phyloP scores from a whole-genome alignment of 2,888 invertebrate genomes.

The Ceraclea dissimilis region DNA sequence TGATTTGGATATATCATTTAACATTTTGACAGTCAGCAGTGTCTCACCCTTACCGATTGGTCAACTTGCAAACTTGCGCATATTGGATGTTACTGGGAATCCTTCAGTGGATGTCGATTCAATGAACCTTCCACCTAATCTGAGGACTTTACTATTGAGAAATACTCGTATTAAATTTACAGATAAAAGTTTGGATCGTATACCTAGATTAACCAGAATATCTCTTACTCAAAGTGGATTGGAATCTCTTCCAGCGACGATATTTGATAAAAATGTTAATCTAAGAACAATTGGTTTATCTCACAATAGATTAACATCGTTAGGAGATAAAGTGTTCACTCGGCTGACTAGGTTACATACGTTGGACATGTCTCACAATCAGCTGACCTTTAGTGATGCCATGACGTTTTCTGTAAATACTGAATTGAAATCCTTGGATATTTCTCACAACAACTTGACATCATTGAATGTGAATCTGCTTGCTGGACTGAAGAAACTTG shows the following conservation, averaged over 20 bases:
- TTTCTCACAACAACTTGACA: neutral
- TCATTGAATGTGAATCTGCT: neutral
- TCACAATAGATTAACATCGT: neutral
- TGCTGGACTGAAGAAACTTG: neutral
- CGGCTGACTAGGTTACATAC: neutral
- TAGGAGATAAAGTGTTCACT: neutral
- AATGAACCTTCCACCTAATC: neutral
- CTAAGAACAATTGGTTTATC: neutral
- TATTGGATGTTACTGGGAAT: conserved; percentile 8
- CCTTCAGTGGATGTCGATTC: neutral
- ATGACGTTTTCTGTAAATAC: neutral
- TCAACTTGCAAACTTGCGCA: conserved; percentile 1
- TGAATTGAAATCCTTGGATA: neutral
- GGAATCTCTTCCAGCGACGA: neutral
- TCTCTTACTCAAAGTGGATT: neutral
- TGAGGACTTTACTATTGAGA: neutral
- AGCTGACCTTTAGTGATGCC: neutral
- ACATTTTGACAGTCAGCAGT: neutral
- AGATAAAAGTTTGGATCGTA: neutral
- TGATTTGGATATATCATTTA: conserved; percentile 13
- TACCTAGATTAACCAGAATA: neutral
- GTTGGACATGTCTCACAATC: conserved; percentile 5
- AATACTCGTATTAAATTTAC: neutral
- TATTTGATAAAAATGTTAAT: neutral
- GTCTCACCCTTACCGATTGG: neutral